These are phyloP conservation scores for human (Homo sapiens) DNA, from an alignment of 2,113 vertebrate species.

Conservation along the genomic window DNA sequence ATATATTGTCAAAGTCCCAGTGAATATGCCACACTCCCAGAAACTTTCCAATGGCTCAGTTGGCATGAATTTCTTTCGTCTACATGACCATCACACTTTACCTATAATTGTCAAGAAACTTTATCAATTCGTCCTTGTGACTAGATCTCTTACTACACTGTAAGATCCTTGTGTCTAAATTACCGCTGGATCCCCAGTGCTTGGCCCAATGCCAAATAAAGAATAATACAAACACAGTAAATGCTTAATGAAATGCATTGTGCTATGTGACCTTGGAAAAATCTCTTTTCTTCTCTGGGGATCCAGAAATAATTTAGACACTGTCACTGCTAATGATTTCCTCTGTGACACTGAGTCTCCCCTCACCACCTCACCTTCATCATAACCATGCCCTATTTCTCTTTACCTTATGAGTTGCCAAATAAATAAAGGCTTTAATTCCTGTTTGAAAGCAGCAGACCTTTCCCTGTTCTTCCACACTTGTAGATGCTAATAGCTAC, in stretches of 20 bases:
- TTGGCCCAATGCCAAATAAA: not conserved
- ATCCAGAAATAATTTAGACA: not conserved
- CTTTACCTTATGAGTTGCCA: not conserved
- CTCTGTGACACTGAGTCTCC: not conserved
- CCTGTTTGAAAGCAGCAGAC: not conserved
- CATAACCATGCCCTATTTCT: not conserved
- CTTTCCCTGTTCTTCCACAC: not conserved
- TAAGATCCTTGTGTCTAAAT: not conserved
- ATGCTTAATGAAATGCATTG: not conserved
- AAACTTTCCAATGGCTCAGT: not conserved
- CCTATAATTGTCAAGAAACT: not conserved
- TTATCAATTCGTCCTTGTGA: not conserved
- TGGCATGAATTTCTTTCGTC: not conserved
- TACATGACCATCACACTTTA: not conserved
- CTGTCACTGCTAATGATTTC: not conserved
- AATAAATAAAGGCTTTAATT: not conserved
- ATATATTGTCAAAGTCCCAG: not conserved
- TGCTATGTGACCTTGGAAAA: not conserved
- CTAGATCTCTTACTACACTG: not conserved
- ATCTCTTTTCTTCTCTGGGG: not conserved
- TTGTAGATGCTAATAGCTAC: not conserved
- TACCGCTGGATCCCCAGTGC: not conserved
- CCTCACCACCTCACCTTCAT: not conserved
- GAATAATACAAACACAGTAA: not conserved
- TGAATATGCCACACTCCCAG: not conserved